Base-by-base conservation (phyloP, 2,888 invertebrate species). In the Lypha dubia region DNA sequence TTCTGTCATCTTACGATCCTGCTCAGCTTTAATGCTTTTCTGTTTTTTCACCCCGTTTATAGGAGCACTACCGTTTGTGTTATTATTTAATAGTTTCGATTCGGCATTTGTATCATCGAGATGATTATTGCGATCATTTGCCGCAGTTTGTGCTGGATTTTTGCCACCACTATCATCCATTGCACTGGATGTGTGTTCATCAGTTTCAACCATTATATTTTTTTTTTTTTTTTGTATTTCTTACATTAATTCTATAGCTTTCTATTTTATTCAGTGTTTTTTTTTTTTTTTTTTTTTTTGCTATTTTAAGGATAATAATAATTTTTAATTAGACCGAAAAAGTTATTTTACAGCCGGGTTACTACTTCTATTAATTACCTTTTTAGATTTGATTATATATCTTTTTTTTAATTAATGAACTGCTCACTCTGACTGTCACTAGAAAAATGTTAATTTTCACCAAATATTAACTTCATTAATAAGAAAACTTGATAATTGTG, bases 1-100 rank as follows among this genome's bases (percentile, higher is more conserved):
- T 77, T 89, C 89, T n/a, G 91, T 91, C 83, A 89, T 89, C 32
- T 87, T 88, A 7, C 90, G 90, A 79, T 91, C 91, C 63, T 88
- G 88, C 51, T 89, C 90, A 3, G 89, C 87, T 73, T 90, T 91
- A 46, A 89, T 88, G 28, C 86, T 86, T 44, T 76, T 87, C 68
- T 87, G 86, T 38, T 74, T 75, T 70, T 87, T 86, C 56, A 88
- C 87, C 1, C 86, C 83, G 70, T 83, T 84, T 74, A 58, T 79
- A 0, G 76, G 73, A 32, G 81, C 84, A 63, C 82, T 84, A 17
- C 79, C 85, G n/a, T 77, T 82, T 49, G 56, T 35, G n/a, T 32
- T 71, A 22, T 17, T 77, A 62, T 91, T 86, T 74, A 91, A 79
- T 35, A 91, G 82, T 53, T 88, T 89, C 20, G 89, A 87, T 83